These are phyloP conservation scores for Oikopleura vanhoeffeni DNA, from an alignment of 23 tunicate species.

Conservation along the genomic window DNA sequence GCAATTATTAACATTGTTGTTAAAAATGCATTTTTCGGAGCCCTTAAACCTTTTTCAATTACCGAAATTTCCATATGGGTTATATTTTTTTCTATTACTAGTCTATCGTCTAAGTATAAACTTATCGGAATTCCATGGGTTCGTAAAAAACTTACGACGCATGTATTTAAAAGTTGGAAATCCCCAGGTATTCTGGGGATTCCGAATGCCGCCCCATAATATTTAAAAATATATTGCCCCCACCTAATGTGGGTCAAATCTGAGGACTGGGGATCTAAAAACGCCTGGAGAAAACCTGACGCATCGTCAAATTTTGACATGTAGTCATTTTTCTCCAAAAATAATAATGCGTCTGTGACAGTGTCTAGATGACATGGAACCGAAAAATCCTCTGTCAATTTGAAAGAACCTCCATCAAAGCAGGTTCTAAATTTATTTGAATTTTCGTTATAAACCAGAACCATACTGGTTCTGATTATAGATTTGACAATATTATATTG, in stretches of 20 bases:
- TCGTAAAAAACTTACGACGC: not conserved
- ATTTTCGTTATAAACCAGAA: not conserved
- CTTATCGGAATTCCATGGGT: not conserved
- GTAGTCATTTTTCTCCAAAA: not conserved
- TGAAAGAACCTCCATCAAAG: not conserved
- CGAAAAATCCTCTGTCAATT: not conserved
- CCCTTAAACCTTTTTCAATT: not conserved
- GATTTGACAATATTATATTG: not conserved
- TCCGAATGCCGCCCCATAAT: not conserved
- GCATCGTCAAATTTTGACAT: not conserved
- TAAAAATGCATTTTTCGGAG: not conserved
- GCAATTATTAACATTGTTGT: not conserved
- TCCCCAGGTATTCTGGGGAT: not conserved
- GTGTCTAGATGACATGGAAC: not conserved
- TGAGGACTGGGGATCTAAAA: not conserved
- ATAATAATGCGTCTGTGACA: not conserved
- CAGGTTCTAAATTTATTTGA: not conserved
- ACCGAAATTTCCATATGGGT: not conserved
- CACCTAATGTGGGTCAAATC: not conserved
- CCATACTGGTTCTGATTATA: not conserved
- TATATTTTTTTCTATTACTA: not conserved
- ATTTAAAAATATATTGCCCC: not conserved
- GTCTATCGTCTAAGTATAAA: not conserved
- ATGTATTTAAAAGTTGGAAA: not conserved
- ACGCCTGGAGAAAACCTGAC: not conserved